phyloP scores from a whole-genome alignment of 2,113 vertebrate species.

The Siniperca knerii region DNA sequence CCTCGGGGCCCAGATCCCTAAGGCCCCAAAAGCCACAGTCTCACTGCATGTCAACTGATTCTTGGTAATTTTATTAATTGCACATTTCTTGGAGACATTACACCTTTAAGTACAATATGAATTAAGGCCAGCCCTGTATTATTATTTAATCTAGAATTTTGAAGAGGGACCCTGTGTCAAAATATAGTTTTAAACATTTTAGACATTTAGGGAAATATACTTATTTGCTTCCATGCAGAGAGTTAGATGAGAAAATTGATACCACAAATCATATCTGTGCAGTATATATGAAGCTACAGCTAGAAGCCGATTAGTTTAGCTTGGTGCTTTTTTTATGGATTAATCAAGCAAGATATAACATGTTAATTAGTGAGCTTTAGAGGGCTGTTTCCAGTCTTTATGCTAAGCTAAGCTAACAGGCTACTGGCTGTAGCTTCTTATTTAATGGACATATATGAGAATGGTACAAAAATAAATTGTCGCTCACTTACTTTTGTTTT shows the following conservation, averaged over 20 bases:
- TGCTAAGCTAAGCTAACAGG: not conserved
- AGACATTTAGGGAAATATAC: not conserved
- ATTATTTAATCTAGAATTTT: not conserved
- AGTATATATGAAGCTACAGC: not conserved
- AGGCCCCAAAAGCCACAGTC: not conserved
- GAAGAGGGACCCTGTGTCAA: not conserved
- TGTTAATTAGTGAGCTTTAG: not conserved
- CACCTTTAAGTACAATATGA: not conserved
- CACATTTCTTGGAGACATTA: not conserved
- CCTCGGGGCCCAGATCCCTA: not conserved
- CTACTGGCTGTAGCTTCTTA: not conserved
- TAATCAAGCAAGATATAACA: not conserved
- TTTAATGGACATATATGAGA: not conserved
- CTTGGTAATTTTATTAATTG: slow-evolving; percentile 15
- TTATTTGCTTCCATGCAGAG: not conserved
- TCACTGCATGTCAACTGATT: not conserved
- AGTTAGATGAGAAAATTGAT: not conserved
- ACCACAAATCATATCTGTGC: not conserved
- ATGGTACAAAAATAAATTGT: not conserved
- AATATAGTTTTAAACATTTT: not conserved
- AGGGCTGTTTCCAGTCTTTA: not conserved
- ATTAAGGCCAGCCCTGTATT: not conserved
- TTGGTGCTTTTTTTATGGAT: not conserved
- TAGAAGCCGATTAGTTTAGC: not conserved
- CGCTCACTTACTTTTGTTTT: not conserved